These are phyloP conservation scores for Diglossa cyanea DNA, from an alignment of 2,797 vertebrate species.

Conservation along the genomic window DNA sequence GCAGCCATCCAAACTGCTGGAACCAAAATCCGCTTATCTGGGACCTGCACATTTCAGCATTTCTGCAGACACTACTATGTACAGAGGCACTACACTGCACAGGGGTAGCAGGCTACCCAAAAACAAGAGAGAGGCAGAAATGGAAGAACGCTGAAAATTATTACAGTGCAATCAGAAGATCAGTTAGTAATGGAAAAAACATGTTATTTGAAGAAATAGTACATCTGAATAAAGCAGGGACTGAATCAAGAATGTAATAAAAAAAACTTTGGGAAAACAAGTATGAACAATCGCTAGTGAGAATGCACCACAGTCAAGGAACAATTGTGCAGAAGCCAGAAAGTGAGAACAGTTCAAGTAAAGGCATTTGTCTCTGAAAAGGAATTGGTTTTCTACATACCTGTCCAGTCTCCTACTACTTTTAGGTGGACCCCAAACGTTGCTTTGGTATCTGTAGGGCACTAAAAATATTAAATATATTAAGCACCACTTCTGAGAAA, in stretches of 20 bases:
- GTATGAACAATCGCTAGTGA: neutral
- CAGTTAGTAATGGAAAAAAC: neutral
- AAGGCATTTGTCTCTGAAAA: conserved; percentile 30
- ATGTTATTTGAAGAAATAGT: neutral
- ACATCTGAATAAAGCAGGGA: neutral
- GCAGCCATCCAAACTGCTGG: conserved; percentile 25
- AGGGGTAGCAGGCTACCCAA: neutral
- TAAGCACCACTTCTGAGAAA: conserved; percentile 49
- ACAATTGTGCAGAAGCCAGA: neutral
- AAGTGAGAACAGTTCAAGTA: neutral
- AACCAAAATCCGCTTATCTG: conserved; percentile 57
- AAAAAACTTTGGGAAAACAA: neutral
- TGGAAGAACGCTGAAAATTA: neutral
- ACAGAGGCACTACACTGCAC: neutral
- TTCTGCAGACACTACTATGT: neutral
- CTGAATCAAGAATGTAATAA: neutral
- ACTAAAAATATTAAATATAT: conserved; percentile 81
- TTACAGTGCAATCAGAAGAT: neutral
- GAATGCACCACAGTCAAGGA: neutral
- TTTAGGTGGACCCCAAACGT: conserved; percentile 94
- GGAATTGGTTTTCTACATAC: conserved; percentile 77
- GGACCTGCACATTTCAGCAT: conserved; percentile 43
- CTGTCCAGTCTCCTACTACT: conserved; percentile 97
- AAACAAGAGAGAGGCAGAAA: neutral
- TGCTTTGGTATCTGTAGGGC: conserved; percentile 89